These are phyloP conservation scores for Odobenus rosmarus DNA, from an alignment of 2,113 vertebrate species.

Conservation along the genomic window DNA sequence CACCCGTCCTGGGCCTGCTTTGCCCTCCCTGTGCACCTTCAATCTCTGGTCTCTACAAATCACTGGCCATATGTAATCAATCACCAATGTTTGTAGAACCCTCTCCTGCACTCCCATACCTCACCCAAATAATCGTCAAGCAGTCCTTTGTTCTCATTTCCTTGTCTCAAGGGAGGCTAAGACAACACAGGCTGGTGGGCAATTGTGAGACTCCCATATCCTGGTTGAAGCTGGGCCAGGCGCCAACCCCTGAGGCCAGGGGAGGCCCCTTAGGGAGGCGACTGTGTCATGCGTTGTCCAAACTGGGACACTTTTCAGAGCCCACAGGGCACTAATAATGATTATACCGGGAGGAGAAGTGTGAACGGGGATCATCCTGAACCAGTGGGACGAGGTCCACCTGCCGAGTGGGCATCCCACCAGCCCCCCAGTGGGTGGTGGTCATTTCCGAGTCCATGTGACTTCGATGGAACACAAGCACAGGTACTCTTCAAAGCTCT, in stretches of 20 bases:
- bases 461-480: fast-evolving
- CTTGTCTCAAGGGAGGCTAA: not conserved
- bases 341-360: not conserved
- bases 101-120: not conserved
- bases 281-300: fast-evolving
- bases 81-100: not conserved
- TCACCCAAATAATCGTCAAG: not conserved
- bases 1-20: fast-evolving
- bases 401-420: not conserved
- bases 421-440: fast-evolving
- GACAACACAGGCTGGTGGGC: not conserved
- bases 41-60: not conserved
- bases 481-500: not conserved
- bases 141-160: not conserved
- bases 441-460: not conserved
- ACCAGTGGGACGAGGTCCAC: fast-evolving
- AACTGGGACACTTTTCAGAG: not conserved
- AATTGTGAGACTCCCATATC: too few species aligned
- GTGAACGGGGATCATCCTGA: fast-evolving
- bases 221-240: not conserved
- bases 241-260: fast-evolving
- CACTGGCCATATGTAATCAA: fast-evolving
- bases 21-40: not conserved
- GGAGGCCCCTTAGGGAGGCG: not conserved
- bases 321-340: fast-evolving